A percentile compares a stretch with the other conserved stretches of the same genome.
Conservation (phyloP, 2,113 vertebrate species). For the Semnopithecus entellus region DNA sequence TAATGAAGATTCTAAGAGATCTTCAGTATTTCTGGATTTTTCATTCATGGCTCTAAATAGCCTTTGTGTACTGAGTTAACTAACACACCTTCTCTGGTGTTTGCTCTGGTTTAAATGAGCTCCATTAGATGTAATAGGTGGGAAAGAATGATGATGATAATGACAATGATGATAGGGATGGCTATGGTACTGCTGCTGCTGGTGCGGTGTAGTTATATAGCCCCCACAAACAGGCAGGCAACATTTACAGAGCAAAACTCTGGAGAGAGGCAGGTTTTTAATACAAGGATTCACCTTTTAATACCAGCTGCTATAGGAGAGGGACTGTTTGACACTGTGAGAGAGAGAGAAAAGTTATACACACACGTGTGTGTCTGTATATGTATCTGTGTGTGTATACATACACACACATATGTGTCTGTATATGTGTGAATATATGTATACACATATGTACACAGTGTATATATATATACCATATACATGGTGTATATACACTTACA, state of each 20-base stretch:
- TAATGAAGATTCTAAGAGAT: neutral
- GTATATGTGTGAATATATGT: too few species aligned
- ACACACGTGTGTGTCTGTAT: neutral
- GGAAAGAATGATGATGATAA: too few species aligned
- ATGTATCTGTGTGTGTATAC: too few species aligned
- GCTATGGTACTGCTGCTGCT: rapidly evolving
- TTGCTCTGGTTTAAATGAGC: neutral
- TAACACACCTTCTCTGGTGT: neutral
- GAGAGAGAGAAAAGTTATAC: neutral
- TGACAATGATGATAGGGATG: neutral
- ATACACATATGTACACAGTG: too few species aligned
- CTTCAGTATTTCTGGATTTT: neutral
- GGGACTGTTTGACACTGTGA: slow-evolving; percentile 29
- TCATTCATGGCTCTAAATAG: neutral
- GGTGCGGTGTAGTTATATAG: rapidly evolving
- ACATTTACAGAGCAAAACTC: neutral
- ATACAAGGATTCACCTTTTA: slow-evolving; percentile 20
- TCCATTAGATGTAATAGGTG: neutral
- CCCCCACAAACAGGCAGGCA: neutral
- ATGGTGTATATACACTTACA: too few species aligned
- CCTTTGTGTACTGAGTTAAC: neutral
- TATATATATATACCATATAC: too few species aligned
- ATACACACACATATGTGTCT: too few species aligned
- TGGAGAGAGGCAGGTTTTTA: neutral
- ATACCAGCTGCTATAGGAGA: slow-evolving; percentile 3